Evolutionary conservation across 2,888 invertebrate genomes (phyloP).

Genomic region (Matsumyia berberina): DNA sequence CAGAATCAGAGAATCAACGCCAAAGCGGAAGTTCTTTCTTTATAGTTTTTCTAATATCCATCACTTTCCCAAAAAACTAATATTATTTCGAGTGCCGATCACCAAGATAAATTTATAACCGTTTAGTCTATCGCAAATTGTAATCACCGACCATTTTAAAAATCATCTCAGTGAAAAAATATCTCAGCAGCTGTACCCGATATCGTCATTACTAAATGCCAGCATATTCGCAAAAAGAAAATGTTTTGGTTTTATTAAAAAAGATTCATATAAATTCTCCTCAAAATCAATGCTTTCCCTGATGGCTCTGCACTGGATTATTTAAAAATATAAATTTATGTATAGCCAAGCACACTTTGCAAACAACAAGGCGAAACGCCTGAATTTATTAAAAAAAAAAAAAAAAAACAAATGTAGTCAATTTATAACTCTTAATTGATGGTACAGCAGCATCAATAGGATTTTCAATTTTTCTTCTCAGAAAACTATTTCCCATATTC

Average conservation of each 20-base stretch:
- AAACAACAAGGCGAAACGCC: constrained; percentile 14
- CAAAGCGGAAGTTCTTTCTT: too few relatives aligned
- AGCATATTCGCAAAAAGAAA: neutral
- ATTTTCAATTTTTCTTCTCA: constrained; percentile 34
- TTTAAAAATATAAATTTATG: constrained; percentile 27
- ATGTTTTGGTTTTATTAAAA: neutral
- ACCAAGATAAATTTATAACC: neutral
- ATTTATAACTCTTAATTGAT: constrained; percentile 47
- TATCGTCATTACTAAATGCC: constrained; percentile 5
- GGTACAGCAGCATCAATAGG: constrained; percentile 30
- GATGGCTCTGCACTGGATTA: constrained; percentile 12
- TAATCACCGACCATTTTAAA: neutral
- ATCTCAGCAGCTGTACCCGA: constrained; percentile 23
- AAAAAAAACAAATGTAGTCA: constrained; percentile 40
- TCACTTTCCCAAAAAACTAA: neutral
- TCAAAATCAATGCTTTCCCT: constrained; percentile 17
- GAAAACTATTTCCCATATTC: constrained; percentile 29
- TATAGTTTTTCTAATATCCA: neutral
- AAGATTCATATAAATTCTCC: neutral
- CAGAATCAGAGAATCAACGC: too few relatives aligned
- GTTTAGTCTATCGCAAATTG: neutral
- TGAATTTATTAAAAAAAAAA: constrained; percentile 41
- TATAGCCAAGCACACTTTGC: constrained; percentile 29
- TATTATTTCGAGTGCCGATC: neutral
- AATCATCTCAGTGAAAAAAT: constrained; percentile 12